Percentiles rank a stretch among this genome's conserved stretches.
Conservation (phyloP, 2,113 vertebrate genomes). For the Malurus melanocephalus region DNA sequence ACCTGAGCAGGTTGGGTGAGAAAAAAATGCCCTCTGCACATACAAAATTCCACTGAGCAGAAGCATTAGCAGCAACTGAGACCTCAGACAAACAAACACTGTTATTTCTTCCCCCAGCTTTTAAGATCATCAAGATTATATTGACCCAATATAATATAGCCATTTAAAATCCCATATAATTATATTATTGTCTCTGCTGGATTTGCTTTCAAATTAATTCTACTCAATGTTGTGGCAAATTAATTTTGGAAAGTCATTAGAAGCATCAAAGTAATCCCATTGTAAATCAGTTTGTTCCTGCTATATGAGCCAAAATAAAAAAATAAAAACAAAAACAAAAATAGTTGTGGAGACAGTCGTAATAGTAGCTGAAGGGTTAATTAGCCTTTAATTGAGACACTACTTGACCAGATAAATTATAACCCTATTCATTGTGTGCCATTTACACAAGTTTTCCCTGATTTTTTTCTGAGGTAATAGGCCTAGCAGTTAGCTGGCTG, state of each 20-base stretch:
- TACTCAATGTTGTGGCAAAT: conserved; percentile 40
- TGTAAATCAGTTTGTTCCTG: background rate
- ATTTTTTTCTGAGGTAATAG: conserved; percentile 71
- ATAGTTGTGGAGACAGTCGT: background rate
- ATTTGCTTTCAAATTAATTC: conserved; percentile 40
- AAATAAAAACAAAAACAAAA: background rate
- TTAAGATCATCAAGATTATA: conserved; percentile 22
- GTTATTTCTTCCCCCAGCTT: conserved; percentile 11
- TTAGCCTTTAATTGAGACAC: conserved; percentile 42
- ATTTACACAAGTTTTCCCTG: conserved; percentile 64
- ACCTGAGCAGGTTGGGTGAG: background rate
- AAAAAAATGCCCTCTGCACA: accelerated
- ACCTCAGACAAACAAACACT: background rate
- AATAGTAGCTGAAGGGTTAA: conserved; percentile 59
- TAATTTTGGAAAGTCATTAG: conserved; percentile 36
- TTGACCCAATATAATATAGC: background rate
- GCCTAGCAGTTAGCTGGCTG: conserved; percentile 67
- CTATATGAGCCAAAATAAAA: background rate
- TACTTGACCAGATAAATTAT: conserved; percentile 66
- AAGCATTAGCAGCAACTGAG: background rate
- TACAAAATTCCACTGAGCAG: background rate
- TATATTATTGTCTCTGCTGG: conserved; percentile 3
- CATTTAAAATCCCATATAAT: conserved; percentile 41
- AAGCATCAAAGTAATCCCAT: background rate
- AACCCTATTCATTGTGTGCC: conserved; percentile 49